Evolutionary conservation across 92 coral and sea anemone genomes (phyloP), one percentile per base, ranked within the genome.

Genomic region (Phenganax marumi): DNA sequence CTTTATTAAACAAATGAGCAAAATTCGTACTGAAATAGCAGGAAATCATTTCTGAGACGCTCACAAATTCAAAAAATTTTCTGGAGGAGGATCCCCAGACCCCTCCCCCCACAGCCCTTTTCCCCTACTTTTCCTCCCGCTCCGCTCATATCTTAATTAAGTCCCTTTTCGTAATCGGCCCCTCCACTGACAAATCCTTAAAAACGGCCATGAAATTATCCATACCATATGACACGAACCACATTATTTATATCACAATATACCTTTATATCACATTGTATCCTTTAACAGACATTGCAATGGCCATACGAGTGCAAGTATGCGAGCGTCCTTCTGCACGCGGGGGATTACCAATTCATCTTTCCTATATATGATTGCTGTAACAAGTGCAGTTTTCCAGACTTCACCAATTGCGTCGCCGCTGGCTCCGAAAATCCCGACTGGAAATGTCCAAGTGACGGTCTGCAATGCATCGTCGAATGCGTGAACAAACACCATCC

Each of bases 381-480:
- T 13, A 39, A n/a, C 10, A 54, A 21, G 16, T 75, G 80, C 47
- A 54, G 62, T 17, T 22, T 22, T 33, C 80, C 80, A 18, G 21
- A 43, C 8, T 75, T 75, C 66, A 75, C 64, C 3, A 25, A 43
- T 1, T 75, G 80, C 51, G 78, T 52, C 10, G 50, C 64, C 0
- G 10, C 18, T 43, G 51, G 57, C 10, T 19, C 19, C 2, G 7
- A 19, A 9, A 26, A 56, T 17, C 80, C 80, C 14, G 5, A 1
- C 17, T 75, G 80, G 80, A 23, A 2, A 17, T 75, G 80, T 46
- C 80, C 80, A 23, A 52, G 50, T 53, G 66, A 22, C 1, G 80
- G 80, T 2, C 47, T 75, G 0, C 80, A 75, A 52, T 75, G 80
- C 66, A 75, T 75, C 11, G 80, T 75, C 64, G 66, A 22, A 22